Conservation (phyloP, 2,113 vertebrate species). For the Oenanthe oenanthe region DNA sequence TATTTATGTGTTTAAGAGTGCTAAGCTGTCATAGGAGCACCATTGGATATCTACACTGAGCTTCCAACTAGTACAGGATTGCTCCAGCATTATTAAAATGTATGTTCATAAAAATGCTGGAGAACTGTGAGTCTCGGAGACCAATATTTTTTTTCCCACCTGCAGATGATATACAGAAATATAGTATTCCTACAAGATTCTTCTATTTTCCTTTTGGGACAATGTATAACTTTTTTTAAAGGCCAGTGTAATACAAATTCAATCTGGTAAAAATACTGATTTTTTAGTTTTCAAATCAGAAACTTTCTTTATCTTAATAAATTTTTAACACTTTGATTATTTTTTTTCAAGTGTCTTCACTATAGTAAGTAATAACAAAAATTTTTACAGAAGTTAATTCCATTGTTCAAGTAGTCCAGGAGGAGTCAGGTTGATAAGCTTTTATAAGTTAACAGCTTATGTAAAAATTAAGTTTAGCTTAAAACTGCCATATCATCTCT, state of each 20-base stretch:
- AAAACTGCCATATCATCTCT: conserved; percentile 50
- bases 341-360: neutral
- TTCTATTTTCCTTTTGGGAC: neutral
- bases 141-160: neutral
- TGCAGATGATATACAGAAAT: neutral
- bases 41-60: neutral
- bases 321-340: neutral
- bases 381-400: neutral
- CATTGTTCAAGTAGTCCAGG: conserved; percentile 12
- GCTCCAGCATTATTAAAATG: neutral
- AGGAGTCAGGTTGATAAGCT: conserved; percentile 21
- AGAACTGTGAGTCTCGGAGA: neutral
- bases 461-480: conserved; percentile 44
- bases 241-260: neutral
- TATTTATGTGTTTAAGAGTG: neutral
- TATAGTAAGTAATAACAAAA: conserved; percentile 19
- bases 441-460: conserved; percentile 32
- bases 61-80: neutral
- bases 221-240: neutral
- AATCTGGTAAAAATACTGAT: neutral
- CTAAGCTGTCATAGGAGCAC: neutral
- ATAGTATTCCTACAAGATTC: neutral
- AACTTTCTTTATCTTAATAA: neutral
- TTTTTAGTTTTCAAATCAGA: neutral
- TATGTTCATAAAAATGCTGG: neutral